These are phyloP conservation scores for Teleopsis dalmanni DNA, from an alignment of 1,140 invertebrate genomes.

Conservation along the genomic window DNA sequence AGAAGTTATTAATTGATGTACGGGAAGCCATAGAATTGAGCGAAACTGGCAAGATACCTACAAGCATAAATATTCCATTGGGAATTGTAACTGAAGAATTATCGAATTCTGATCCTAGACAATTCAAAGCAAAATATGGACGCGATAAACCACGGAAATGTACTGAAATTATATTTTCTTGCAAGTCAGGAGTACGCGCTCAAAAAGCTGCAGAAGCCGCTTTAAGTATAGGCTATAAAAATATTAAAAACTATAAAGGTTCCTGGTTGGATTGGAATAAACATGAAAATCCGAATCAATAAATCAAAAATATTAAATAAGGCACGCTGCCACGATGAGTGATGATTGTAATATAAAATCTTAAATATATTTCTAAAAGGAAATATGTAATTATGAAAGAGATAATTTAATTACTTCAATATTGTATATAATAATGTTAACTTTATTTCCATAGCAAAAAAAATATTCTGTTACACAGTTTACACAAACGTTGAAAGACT, in stretches of 20 bases:
- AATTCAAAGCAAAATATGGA: conserved; percentile 45
- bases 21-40: conserved; percentile 57
- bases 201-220: conserved; percentile 51
- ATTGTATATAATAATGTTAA: neutral
- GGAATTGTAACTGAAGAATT: conserved; percentile 34
- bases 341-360: neutral
- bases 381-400: neutral
- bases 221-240: conserved; percentile 51
- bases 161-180: conserved; percentile 55
- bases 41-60: conserved; percentile 57
- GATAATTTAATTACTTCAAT: neutral
- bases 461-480: neutral
- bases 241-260: conserved; percentile 39
- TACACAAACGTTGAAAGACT: no score
- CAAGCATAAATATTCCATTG: conserved; percentile 65
- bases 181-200: conserved; percentile 54
- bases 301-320: neutral
- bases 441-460: neutral
- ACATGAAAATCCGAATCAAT: conserved; percentile 46
- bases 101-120: conserved; percentile 29
- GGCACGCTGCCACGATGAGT: neutral
- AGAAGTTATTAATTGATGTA: conserved; percentile 57
- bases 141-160: conserved; percentile 49
- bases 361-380: neutral
- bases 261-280: conserved; percentile 48